Evolutionary conservation across 2,888 invertebrate species (phyloP).

Genomic region (Orthosia incerta): DNA sequence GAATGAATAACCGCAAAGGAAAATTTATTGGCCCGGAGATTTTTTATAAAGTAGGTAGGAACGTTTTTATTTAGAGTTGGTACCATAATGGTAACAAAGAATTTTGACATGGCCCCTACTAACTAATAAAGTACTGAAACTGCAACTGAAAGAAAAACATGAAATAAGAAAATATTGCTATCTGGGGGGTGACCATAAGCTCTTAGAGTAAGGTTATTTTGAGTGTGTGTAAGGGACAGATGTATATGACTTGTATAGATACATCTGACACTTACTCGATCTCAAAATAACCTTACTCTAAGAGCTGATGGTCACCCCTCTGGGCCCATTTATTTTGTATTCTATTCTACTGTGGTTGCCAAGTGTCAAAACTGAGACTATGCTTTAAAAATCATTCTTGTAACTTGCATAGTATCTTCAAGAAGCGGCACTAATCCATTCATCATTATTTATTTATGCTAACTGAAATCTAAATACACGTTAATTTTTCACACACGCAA

Average conservation of each 20-base stretch:
- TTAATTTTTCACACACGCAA: constrained; percentile 20
- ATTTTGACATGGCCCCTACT: background rate
- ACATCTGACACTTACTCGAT: no score
- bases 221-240: no score
- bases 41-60: constrained; percentile 16
- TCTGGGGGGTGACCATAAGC: no score
- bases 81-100: background rate
- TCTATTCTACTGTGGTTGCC: background rate
- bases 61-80: constrained; percentile 17
- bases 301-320: no score
- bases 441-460: background rate
- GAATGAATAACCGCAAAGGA: constrained; percentile 47
- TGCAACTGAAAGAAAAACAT: background rate
- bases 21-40: constrained; percentile 42
- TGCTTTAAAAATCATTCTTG: background rate
- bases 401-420: background rate
- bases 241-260: no score
- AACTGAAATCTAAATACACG: background rate
- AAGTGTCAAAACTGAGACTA: background rate
- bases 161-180: background rate
- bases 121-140: background rate
- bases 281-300: no score
- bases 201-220: no score
- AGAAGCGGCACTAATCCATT: constrained; percentile 14
- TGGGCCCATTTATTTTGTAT: background rate